Base-by-base conservation (phyloP, 2,888 invertebrate species). In the Palloptera scutellata region DNA sequence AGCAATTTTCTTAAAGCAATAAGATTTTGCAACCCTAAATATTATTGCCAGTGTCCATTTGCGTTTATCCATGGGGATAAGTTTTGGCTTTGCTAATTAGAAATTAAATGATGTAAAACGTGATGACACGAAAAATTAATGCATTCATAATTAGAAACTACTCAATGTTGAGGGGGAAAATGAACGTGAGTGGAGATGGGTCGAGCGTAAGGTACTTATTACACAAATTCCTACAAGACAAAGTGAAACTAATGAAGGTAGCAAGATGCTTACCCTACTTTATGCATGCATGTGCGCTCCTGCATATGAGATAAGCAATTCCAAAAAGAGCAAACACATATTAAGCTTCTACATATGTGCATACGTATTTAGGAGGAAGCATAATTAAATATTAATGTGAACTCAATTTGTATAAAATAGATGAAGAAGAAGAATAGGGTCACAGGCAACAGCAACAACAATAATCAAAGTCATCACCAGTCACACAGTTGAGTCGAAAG, bases 121-220 rank as follows among this genome's bases (percentile, higher is more conserved):
- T 66, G 65, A 53, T 54, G 65, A 66, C 65, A 66, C 51, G 30
- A 30, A 30, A 60, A 66, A 66, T 61, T 66, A 66, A 66, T 66
- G 65, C 65, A 66, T 66, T 60, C 57, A 64, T 64, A 64, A 64
- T 64, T 64, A 48, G 1, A 58, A 64, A 64, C 64, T 64, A 58
- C 64, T 58, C 13, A 58, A 64, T 64, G 64, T 43, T 30, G 15
- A 30, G 17, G 40, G 30, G 30, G 5, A 17, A 57, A 55, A 15
- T 45, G 15, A 13, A 63, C 45, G 48, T 13, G 13, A 48, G 48
- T 15, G 48, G 48, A 48, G 15, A 11, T 48, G 15, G 48, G 48
- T 48, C 15, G 12, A 42, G 19, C 13, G 6, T n/a, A 45, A 59
- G 10, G 43, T 42, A 58, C 41, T 42, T n/a, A n/a, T 6, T 30